phyloP scores from a whole-genome alignment of 2,888 invertebrate species.

The Conops quadrifasciatus region DNA sequence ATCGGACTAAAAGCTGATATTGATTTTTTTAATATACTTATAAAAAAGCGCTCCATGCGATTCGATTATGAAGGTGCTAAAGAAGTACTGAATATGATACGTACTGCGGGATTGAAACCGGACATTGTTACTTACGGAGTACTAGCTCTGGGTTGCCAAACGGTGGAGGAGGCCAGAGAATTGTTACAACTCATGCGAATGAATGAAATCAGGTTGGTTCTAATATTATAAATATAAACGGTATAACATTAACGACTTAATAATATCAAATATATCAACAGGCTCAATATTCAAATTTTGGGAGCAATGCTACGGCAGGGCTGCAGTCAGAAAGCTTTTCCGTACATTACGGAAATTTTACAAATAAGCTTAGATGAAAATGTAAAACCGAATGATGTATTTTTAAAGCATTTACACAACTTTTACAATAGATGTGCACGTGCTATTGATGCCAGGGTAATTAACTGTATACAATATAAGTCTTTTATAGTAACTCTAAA shows the following conservation, averaged over 20 bases:
- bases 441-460: slow-evolving; percentile 68
- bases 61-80: slow-evolving; percentile 75
- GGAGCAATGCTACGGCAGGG: slow-evolving; percentile 78
- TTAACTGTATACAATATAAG: slow-evolving; percentile 31
- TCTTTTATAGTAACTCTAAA: slow-evolving; percentile 1
- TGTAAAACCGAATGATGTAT: slow-evolving; percentile 71
- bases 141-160: slow-evolving; percentile 80
- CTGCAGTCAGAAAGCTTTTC: slow-evolving; percentile 70
- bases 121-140: slow-evolving; percentile 88
- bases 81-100: slow-evolving; percentile 70
- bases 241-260: background rate
- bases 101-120: slow-evolving; percentile 69
- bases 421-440: slow-evolving; percentile 70
- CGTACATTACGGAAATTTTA: slow-evolving; percentile 76
- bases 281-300: slow-evolving; percentile 78
- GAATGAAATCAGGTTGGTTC: slow-evolving; percentile 70
- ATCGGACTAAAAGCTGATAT: slow-evolving; percentile 75
- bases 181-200: slow-evolving; percentile 77
- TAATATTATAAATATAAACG: slow-evolving; percentile 7
- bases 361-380: slow-evolving; percentile 71
- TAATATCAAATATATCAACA: slow-evolving; percentile 51
- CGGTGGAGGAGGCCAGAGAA: slow-evolving; percentile 70
- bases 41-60: slow-evolving; percentile 79
- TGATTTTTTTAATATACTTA: slow-evolving; percentile 86
- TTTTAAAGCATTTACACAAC: slow-evolving; percentile 71